These are phyloP conservation scores for Ommatoiulus sabulosus DNA, from an alignment of 2,888 invertebrate genomes.

Conservation along the genomic window DNA sequence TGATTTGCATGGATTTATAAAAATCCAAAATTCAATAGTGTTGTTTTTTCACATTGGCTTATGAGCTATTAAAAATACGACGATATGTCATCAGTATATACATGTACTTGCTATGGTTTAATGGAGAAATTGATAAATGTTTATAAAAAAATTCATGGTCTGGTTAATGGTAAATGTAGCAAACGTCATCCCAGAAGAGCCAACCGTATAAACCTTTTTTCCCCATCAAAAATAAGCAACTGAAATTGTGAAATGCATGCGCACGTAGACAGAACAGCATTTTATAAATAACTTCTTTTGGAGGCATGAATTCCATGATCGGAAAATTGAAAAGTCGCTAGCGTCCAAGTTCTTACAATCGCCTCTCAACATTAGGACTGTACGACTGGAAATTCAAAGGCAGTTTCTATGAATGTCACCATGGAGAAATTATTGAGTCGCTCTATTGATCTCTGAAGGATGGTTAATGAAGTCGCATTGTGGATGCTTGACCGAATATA, in stretches of 20 bases:
- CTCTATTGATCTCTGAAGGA: neutral
- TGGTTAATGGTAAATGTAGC: too few species aligned
- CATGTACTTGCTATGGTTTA: too few species aligned
- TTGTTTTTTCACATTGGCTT: too few species aligned
- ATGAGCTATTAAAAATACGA: too few species aligned
- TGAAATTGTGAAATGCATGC: neutral
- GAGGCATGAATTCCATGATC: neutral
- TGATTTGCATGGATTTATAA: too few species aligned
- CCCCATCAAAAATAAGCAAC: neutral
- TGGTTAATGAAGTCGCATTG: neutral
- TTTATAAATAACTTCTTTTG: neutral
- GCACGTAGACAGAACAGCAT: neutral
- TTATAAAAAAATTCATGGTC: too few species aligned
- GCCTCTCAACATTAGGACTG: neutral
- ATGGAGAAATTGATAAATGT: too few species aligned
- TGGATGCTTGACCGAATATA: slow-evolving; percentile 8
- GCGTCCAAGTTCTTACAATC: neutral
- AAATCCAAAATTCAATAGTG: too few species aligned
- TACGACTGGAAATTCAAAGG: neutral
- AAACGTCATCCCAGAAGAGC: too few species aligned
- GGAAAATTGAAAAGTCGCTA: neutral
- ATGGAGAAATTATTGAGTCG: neutral
- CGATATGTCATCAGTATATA: too few species aligned
- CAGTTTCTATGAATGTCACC: neutral
- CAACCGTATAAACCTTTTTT: neutral